phyloP scores from a whole-genome alignment of 2,113 vertebrate species.

The Corydoras sp. region DNA sequence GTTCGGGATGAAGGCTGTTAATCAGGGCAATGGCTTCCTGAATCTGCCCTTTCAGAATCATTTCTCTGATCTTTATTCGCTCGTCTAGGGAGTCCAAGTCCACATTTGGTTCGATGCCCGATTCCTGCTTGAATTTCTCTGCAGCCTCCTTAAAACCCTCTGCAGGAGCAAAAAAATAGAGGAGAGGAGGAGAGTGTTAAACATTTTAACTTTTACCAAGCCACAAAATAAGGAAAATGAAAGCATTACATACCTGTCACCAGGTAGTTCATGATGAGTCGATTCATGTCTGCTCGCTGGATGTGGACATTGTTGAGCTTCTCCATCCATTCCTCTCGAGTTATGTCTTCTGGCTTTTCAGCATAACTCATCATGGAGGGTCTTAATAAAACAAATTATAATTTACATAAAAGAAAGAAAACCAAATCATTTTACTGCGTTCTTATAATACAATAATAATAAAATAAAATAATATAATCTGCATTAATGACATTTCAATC shows the following conservation, averaged over 20 bases:
- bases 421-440: too few relatives aligned
- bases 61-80: slow-evolving; percentile 94
- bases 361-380: slow-evolving; percentile 88
- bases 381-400: slow-evolving; percentile 15
- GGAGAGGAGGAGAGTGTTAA: background rate
- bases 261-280: slow-evolving; percentile 97
- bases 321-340: slow-evolving; percentile 98
- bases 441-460: too few relatives aligned
- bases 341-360: slow-evolving; percentile 95
- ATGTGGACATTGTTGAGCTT: slow-evolving; percentile 97
- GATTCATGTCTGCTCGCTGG: slow-evolving; percentile 97
- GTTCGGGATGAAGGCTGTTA: slow-evolving; percentile 94
- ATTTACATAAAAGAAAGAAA: background rate
- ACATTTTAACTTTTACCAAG: too few relatives aligned
- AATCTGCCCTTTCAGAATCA: slow-evolving; percentile 95
- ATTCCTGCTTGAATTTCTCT: slow-evolving; percentile 96
- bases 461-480: too few relatives aligned
- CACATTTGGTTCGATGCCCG: slow-evolving; percentile 93
- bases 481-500: too few relatives aligned
- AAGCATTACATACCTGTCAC: slow-evolving; percentile 77
- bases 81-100: slow-evolving; percentile 94
- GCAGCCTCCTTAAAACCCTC: slow-evolving; percentile 98
- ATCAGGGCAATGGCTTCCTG: slow-evolving; percentile 93
- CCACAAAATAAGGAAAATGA: background rate
- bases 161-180: slow-evolving; percentile 50